These are phyloP conservation scores for Aproaerema taeniolella DNA, from an alignment of 2,888 invertebrate genomes.

Conservation along the genomic window DNA sequence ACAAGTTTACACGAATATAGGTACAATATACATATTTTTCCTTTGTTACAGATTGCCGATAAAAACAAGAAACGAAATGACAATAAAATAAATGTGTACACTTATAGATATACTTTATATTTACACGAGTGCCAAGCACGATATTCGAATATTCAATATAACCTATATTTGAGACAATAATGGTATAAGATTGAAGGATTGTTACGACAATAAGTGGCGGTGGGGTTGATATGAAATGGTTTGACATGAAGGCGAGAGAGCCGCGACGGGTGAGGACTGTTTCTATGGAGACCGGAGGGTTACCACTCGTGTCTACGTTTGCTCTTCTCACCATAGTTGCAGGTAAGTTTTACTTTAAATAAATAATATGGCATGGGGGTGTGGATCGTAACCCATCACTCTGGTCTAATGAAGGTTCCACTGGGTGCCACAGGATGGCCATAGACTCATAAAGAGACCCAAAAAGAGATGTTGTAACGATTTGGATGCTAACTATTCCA, in stretches of 20 bases:
- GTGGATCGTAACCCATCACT: too few relatives aligned
- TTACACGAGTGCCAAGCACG: slow-evolving; percentile 14
- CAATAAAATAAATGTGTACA: slow-evolving; percentile 35
- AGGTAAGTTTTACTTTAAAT: slow-evolving; percentile 41
- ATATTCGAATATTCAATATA: slow-evolving; percentile 15
- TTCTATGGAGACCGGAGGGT: slow-evolving; percentile 62
- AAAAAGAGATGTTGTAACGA: too few relatives aligned
- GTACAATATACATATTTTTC: too few relatives aligned
- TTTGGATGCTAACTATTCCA: too few relatives aligned
- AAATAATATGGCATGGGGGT: too few relatives aligned
- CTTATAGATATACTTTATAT: slow-evolving; percentile 9
- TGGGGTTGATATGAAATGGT: slow-evolving; percentile 32
- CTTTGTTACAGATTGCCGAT: slow-evolving; percentile 53
- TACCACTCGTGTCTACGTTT: slow-evolving; percentile 66
- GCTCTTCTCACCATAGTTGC: slow-evolving; percentile 69
- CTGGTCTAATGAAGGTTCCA: too few relatives aligned
- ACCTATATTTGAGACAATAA: slow-evolving; percentile 30
- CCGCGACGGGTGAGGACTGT: slow-evolving; percentile 45
- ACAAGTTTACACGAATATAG: too few relatives aligned
- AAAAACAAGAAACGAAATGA: slow-evolving; percentile 28
- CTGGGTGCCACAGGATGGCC: too few relatives aligned
- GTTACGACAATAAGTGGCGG: slow-evolving; percentile 39
- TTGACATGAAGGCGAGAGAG: slow-evolving; percentile 52
- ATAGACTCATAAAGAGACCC: too few relatives aligned
- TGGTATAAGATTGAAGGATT: slow-evolving; percentile 27